Base-by-base conservation (phyloP, 1,140 invertebrate species). In the Episyrphus balteatus region DNA sequence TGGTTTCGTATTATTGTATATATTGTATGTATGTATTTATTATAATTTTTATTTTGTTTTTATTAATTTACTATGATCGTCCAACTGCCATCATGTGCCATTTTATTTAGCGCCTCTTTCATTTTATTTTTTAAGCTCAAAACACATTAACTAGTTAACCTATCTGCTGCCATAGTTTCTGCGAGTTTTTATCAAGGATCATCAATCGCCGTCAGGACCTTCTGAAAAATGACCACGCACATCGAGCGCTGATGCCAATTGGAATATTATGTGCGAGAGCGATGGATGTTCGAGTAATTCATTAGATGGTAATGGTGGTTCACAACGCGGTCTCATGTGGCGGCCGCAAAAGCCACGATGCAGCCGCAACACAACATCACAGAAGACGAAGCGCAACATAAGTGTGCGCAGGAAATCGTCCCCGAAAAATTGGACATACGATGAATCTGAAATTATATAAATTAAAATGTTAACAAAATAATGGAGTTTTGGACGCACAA, bases 351-450 rank as follows among this genome's bases (percentile, higher is more conserved):
- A 85, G 37, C 81, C 81, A 47, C 87, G 79, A 70, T 97, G 92
- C 56, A 92, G 71, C 50, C 86, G 81, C 46, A 95, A 71, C 31
- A 88, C 83, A 56, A 90, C 82, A 73, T 88, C 87, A 74, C 92
- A 96, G 75, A 97, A 96, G 48, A 96, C 82, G 71, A 88, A 95
- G 43, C 92, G 80, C 42, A 95, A 74, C 46, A 95, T 73, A 42
- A 96, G 71, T 42, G 92, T 74, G 46, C 92, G 80, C 48, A 96
- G 75, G 71, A 96, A 96, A 62, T 96, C 91, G 70, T 96, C 92
- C 17, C 89, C 88, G 70, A 94, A 88, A 71, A 96, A 95, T 68
- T 87, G 80, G 47, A 90, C 71, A 65, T 87, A 87, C 44, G 81
- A 82, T 30, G 80, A 73, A 71, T 91, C 88, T 88, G 67, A 12